Evolutionary conservation across 2,888 invertebrate genomes (phyloP), one percentile per base, ranked within the genome.

Genomic region (Empis livida): DNA sequence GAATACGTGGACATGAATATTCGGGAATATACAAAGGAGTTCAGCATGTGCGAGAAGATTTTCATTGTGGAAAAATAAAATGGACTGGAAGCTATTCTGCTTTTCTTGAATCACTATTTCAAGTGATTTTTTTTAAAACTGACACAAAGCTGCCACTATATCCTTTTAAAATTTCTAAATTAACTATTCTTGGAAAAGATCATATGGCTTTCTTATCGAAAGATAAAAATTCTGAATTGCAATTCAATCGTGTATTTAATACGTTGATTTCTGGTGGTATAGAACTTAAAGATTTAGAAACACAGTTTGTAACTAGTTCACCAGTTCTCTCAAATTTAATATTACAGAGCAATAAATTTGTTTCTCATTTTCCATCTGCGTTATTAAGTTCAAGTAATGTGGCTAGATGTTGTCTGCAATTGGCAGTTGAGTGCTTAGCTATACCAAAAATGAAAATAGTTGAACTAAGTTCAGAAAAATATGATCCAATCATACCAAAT

Each of bases 71-170:
- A 13, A 55, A 56, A 63, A 56, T 51, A 10, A 62, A 71, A 46
- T 89, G 88, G 88, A 73, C 75, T 42, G 78, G 80, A 57, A 85
- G 87, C 67, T 92, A 90, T 89, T 80, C 85, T 10, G 76, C 84
- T 3, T 88, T 87, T 67, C 75, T 92, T 71, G 92, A 92, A 67
- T 83, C 84, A 43, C 81, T 92, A 79, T 73, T 93, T 5, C 92
- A 92, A 65, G 76, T 84, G 56, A 76, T 78, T 57, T 78, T 88
- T 47, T 64, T 88, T 13, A 75, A 76, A 31, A 71, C 77, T 53
- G 78, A 80, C 52, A 75, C 78, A 6, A 74, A 84, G 20, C 76
- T 79, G 9, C 74, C 87, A 8, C 76, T 78, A 57, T 75, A 87
- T 0, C 88, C 89, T 0, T 84, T 83, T 3, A 74, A 81, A 44